Percentiles rank a stretch among this genome's conserved stretches.
These are phyloP conservation scores for Neodiprion fabricii DNA, from an alignment of 1,140 invertebrate species.

Conservation along the genomic window DNA sequence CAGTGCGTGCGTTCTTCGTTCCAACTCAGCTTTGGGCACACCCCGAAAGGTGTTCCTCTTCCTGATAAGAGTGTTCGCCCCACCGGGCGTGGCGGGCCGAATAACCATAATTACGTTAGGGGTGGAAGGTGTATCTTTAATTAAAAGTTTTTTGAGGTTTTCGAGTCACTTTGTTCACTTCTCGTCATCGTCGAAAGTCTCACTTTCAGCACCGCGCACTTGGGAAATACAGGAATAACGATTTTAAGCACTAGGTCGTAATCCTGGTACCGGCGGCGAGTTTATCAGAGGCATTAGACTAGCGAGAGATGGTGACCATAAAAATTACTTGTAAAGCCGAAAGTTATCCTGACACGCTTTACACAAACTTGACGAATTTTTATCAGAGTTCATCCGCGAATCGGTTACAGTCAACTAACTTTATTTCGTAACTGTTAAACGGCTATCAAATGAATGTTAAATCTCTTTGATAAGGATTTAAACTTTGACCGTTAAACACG, in stretches of 20 bases:
- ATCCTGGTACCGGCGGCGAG: too few species aligned
- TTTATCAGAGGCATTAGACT: too few species aligned
- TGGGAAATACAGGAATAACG: conserved; percentile 21
- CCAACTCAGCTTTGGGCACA: conserved; percentile 76
- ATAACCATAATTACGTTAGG: not conserved
- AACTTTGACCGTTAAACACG: conserved; percentile 13
- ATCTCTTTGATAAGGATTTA: not conserved
- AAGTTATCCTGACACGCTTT: not conserved
- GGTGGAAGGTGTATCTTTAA: conserved; percentile 34
- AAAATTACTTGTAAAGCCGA: conserved; percentile 26
- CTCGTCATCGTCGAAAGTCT: conserved; percentile 4
- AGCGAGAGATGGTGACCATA: not conserved
- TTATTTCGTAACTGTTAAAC: not conserved
- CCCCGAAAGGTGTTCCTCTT: conserved; percentile 72
- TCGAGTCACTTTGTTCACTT: conserved; percentile 12
- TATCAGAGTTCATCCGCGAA: not conserved
- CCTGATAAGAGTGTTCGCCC: conserved; percentile 36
- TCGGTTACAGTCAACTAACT: not conserved
- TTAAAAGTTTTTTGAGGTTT: conserved; percentile 8
- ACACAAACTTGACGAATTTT: not conserved
- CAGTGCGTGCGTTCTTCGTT: conserved; percentile 72
- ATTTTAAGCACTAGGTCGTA: not conserved
- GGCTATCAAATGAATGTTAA: not conserved
- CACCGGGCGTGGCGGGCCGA: conserved; percentile 34
- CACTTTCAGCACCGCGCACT: conserved; percentile 27